Base-by-base conservation (phyloP, 2,113 vertebrate species). In the Nestor notabilis region DNA sequence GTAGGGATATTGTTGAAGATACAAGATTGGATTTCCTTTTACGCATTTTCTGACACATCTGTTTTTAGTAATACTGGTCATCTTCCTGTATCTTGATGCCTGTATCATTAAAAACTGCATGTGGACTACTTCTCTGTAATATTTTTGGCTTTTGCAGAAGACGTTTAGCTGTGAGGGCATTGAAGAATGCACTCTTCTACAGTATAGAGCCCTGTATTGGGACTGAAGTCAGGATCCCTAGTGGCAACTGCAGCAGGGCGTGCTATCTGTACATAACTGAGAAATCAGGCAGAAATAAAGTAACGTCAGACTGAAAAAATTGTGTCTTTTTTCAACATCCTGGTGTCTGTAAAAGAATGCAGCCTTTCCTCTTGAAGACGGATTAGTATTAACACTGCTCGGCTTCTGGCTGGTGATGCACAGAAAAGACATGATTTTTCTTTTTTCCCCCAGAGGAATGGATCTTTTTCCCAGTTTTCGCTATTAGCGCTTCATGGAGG, bases 101-200 rank as follows among this genome's bases (percentile, higher is more conserved):
- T 72, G 5, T 66, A 13, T 50, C 11, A 10, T 58, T 83, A 56
- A 52, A 83, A 81, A 52, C 21, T 89, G 9, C 18, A 28, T 19
- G 20, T 65, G 21, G 18, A 41, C 35, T 83, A 12, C 14, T 85
- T 69, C 27, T 47, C 15, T 61, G 11, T 84, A 68, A 24, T 82
- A 71, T 46, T 79, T 79, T 29, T 61, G 15, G 20, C 17, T 50
- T 72, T 92, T 80, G 27, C 11, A 37, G 70, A 56, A 82, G 33
- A 31, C 0, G 0, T 14, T 53, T 5, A 39, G 4, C 17, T 85
- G 24, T 56, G 44, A 71, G 44, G 44, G 8, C 33, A 20, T 0
- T 77, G 64, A 81, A 69, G 53, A 50, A 63, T 49, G 35, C 3
- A 5, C n/a, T 84, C 2, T 21, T 27, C n/a, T 77, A 12, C 50